Evolutionary conservation across 1,140 invertebrate genomes (phyloP), one percentile per base, ranked within the genome.

Genomic region (Sarcophaga peregrina): DNA sequence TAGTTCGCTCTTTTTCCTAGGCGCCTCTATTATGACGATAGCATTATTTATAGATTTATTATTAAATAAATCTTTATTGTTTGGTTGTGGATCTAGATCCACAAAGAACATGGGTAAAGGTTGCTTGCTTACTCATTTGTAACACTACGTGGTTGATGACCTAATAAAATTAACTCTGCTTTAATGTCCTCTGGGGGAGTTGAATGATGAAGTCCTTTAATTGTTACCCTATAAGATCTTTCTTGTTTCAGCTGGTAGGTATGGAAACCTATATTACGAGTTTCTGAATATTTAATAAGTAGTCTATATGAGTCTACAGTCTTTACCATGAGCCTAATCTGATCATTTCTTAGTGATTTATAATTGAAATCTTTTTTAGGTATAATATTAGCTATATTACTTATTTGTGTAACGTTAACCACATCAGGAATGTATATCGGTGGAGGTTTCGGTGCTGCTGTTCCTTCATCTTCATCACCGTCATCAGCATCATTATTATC

Each of bases 61-160:
- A 3, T 83, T 37, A 50, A 54, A 83, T 3, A 80, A 52, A 5
- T 68, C 13, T 83, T 83, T 80, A n/a, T 83, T 83, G 10, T 78
- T 80, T 3, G 15, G 17, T 13, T 80, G 20, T 68, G 76, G 76
- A 46, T 83, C 76, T 17, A 83, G 58, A 73, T 83, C n/a, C n/a
- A n/a, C n/a, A n/a, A n/a, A n/a, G n/a, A n/a, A n/a, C n/a, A n/a
- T n/a, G n/a, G n/a, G n/a, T 62, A 83, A 37, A 1, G 46, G 82
- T n/a, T 75, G 8, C 50, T 82, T 82, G 25, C 72, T 82, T 52
- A 72, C 52, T 54, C 50, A 54, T 74, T 82, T 8, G 50, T 6
- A 10, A 82, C 13, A 75, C 48, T 75, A 75, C 72, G 6, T 11
- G 76, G 72, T 82, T 74, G 46, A 54, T 82, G 82, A 8, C 73